Conservation (phyloP, 30 jellyfish, hydroid and myxozoan genomes). For the Mastigias papua region DNA sequence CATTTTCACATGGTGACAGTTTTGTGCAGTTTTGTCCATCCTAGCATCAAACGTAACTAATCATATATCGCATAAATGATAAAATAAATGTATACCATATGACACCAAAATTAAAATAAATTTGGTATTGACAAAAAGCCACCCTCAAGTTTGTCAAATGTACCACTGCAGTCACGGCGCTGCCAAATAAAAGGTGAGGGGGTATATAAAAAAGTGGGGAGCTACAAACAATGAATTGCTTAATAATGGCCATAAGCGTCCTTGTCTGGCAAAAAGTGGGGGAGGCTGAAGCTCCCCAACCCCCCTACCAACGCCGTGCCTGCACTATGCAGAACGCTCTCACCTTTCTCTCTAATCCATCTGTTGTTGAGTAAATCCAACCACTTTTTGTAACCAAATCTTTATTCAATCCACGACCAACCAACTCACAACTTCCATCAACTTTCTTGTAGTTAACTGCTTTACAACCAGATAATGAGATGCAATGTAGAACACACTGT, state of each 20-base stretch:
- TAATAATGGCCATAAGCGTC: no score
- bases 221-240: no score
- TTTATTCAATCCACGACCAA: conserved; percentile 13
- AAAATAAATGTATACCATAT: neutral
- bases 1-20: conserved; percentile 33
- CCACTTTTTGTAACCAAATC: conserved; percentile 10
- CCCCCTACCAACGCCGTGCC: no score
- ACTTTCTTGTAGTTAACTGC: conserved; percentile 16
- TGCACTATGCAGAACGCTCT: no score
- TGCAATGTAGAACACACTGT: conserved; percentile 28
- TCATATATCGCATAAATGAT: no score
- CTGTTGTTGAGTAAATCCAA: conserved; percentile 32
- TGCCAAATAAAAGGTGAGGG: no score
- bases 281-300: no score
- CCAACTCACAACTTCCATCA: conserved; percentile 24
- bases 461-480: conserved; percentile 1
- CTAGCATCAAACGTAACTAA: neutral
- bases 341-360: conserved; percentile 5
- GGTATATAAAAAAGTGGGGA: no score
- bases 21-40: conserved; percentile 27
- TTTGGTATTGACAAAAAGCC: neutral
- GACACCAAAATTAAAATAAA: neutral
- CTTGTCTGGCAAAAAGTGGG: no score
- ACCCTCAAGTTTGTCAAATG: no score
- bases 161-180: neutral